phyloP scores from a whole-genome alignment of 2,888 invertebrate genomes.

The Latrodectus elegans region DNA sequence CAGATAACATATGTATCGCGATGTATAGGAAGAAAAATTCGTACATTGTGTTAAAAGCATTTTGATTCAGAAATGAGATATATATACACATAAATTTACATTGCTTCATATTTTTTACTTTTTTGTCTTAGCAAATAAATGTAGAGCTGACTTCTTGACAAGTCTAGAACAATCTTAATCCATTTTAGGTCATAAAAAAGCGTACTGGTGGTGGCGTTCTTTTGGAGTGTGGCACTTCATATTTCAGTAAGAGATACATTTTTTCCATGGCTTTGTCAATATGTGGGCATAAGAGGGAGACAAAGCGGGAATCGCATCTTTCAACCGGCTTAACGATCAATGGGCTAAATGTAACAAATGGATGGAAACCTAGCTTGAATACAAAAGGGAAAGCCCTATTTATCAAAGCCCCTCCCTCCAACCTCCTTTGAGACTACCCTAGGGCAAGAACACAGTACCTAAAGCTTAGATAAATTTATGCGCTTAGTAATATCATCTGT shows the following conservation, averaged over 20 bases:
- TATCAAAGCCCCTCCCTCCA: conserved; percentile 59
- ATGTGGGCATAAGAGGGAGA: conserved; percentile 38
- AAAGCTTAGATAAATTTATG: conserved; percentile 67
- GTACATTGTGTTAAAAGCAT: too few species aligned
- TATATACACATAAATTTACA: too few species aligned
- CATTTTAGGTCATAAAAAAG: too few species aligned
- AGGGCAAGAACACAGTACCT: conserved; percentile 63
- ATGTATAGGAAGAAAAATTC: too few species aligned
- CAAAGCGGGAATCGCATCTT: conserved; percentile 54
- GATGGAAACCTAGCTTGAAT: conserved; percentile 65
- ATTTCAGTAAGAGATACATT: conserved; percentile 51
- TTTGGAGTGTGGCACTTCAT: conserved; percentile 9
- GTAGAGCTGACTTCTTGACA: too few species aligned
- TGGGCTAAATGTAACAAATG: conserved; percentile 67
- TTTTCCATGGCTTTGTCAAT: conserved; percentile 50
- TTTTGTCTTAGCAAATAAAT: too few species aligned
- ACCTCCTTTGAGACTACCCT: conserved; percentile 46
- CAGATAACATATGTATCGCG: too few species aligned
- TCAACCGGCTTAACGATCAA: conserved; percentile 61
- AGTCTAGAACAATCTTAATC: too few species aligned
- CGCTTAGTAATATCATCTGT: conserved; percentile 67
- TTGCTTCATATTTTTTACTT: too few species aligned
- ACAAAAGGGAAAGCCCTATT: conserved; percentile 68
- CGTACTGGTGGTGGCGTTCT: too few species aligned
- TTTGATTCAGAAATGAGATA: too few species aligned